phyloP scores from a whole-genome alignment of 2,888 invertebrate species.

The Aricia artaxerxes region DNA sequence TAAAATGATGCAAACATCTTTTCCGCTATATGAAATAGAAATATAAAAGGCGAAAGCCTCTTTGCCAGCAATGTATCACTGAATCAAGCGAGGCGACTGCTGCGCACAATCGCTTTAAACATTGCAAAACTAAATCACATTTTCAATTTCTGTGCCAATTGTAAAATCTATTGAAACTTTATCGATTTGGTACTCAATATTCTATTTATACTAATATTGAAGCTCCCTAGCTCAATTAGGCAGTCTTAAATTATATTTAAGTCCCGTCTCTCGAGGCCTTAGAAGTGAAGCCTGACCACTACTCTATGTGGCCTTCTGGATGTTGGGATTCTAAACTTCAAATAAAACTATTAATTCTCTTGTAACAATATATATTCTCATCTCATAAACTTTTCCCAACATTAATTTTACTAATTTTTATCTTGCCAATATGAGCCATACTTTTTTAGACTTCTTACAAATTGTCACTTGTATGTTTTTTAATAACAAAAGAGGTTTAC shows the following conservation, averaged over 20 bases:
- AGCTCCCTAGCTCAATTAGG: neutral
- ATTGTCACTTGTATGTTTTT: too few species aligned
- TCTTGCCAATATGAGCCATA: too few species aligned
- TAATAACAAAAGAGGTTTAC: too few species aligned
- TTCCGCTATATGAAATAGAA: neutral
- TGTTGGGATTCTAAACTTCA: too few species aligned
- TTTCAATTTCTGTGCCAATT: conserved; percentile 40
- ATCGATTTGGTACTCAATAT: neutral
- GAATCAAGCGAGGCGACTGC: conserved; percentile 39
- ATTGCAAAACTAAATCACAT: conserved; percentile 42
- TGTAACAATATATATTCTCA: too few species aligned
- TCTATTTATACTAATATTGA: neutral
- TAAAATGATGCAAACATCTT: neutral
- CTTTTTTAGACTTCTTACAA: too few species aligned
- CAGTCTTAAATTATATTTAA: neutral
- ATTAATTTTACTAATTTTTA: too few species aligned
- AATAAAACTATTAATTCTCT: too few species aligned
- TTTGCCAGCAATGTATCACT: conserved; percentile 42
- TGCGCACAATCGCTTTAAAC: conserved; percentile 41
- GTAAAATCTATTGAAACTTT: conserved; percentile 29
- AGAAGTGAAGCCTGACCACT: too few species aligned
- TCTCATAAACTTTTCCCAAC: too few species aligned
- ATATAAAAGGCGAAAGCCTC: conserved; percentile 37
- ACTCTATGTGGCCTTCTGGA: too few species aligned
- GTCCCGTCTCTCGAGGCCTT: neutral